Evolutionary conservation across 2,888 invertebrate genomes (phyloP).

Genomic region (Griposia aprilina): DNA sequence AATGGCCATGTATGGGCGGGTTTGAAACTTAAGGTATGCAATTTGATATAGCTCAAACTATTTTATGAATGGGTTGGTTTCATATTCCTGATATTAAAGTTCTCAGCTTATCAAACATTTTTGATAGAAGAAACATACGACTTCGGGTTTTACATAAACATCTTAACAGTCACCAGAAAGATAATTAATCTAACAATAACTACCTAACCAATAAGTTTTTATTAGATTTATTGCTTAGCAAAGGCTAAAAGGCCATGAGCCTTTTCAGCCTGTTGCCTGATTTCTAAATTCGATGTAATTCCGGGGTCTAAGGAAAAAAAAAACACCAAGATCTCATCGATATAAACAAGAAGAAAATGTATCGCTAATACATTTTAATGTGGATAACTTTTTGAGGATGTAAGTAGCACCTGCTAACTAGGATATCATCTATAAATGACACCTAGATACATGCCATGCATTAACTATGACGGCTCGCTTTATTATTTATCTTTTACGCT

Average conservation of each 20-base stretch:
- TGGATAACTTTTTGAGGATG: constrained; percentile 22
- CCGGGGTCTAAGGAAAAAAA: not conserved
- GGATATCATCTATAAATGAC: constrained; percentile 23
- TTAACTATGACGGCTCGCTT: constrained; percentile 25
- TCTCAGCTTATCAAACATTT: not conserved
- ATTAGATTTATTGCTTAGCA: not conserved
- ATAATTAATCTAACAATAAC: no score
- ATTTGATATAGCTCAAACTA: constrained; percentile 5
- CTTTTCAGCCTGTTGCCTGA: no score
- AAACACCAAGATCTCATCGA: constrained; percentile 1
- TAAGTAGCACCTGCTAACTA: constrained; percentile 36
- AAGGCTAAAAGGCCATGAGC: no score
- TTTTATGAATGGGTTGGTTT: constrained; percentile 24
- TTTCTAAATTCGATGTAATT: not conserved
- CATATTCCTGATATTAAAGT: not conserved
- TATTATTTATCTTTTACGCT: constrained; percentile 17
- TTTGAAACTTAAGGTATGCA: not conserved
- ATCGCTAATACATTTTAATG: constrained; percentile 21
- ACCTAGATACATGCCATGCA: constrained; percentile 28
- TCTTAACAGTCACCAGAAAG: not conserved
- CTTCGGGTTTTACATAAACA: not conserved
- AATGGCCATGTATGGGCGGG: not conserved
- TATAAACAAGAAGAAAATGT: constrained; percentile 5
- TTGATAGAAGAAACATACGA: not conserved
- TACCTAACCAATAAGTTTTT: not conserved